Base-by-base conservation (phyloP, 2,888 invertebrate genomes). In the Scaptomyza parva region DNA sequence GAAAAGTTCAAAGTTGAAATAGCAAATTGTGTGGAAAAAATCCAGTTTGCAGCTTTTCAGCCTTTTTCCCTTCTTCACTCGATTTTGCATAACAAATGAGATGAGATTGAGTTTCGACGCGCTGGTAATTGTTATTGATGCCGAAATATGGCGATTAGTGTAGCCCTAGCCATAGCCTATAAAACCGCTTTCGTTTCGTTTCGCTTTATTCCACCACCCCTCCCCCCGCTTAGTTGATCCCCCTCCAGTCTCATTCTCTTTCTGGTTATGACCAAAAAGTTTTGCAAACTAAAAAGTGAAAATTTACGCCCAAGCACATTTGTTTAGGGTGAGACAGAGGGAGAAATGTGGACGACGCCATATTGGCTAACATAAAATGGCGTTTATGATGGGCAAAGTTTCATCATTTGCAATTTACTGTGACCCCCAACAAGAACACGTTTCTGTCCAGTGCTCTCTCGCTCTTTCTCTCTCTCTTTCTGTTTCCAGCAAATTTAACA, bases 331-430 rank as follows among this genome's bases (percentile, higher is more conserved):
- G 3, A 4, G 28, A 26, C 17, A 5, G 20, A 3, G 28, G 35
- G 18, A 35, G 45, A 61, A 51, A 45, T 61, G 50, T 69, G 43
- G 35, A 52, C 65, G 70, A 77, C 83, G 80, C 78, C 81, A 80
- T 80, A 81, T 80, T 79, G 81, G 80, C 70, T 83, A 83, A 78
- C 80, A 80, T 80, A 70, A 81, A 81, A 83, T 79, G 81, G 78
- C 80, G 80, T 80, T 81, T 83, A 80, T 83, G 83, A 83, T 81
- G 80, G 83, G 69, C 80, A 81, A 81, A 81, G 72, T 81, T 81
- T 79, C 78, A 78, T 78, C 79, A 80, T 80, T 80, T 82, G 82
- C 79, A 80, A 82, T 82, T 79, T 77, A 66, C 62, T 70, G 54
- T 76, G 65, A 78, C 80, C 70, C 64, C 66, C 54, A 41, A 22